Conservation (phyloP, 2,113 vertebrate species). For the Nesoenas mayeri region DNA sequence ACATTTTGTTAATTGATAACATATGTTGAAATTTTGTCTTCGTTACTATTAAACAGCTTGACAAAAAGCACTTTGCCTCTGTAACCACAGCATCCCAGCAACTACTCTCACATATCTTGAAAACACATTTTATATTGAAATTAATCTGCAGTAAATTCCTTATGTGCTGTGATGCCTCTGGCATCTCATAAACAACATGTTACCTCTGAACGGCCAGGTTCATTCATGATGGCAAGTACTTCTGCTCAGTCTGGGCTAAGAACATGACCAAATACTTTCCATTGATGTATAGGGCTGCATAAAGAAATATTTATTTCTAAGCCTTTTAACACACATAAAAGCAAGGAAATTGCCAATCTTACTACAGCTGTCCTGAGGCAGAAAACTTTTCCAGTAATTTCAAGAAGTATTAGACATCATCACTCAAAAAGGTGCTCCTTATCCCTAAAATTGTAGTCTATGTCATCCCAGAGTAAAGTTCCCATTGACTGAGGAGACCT, state of each 20-base stretch:
- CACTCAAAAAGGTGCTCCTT: neutral
- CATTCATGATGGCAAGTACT: neutral
- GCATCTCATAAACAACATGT: neutral
- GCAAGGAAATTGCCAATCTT: neutral
- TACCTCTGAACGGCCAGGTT: neutral
- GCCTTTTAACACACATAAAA: neutral
- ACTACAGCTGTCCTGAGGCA: neutral
- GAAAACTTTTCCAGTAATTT: neutral
- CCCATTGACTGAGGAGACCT: neutral
- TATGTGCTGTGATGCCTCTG: neutral
- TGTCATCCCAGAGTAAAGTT: neutral
- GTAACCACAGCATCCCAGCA: conserved; percentile 6
- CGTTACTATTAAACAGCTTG: neutral
- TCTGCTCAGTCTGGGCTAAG: neutral
- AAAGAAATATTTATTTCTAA: neutral
- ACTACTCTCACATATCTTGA: neutral
- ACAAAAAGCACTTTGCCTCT: conserved; percentile 5
- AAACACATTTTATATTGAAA: neutral
- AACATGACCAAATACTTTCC: neutral
- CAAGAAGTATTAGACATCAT: neutral
- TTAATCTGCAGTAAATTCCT: neutral
- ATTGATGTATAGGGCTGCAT: neutral
- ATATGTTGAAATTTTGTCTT: conserved; percentile 38
- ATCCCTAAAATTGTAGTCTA: neutral
- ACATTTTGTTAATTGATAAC: conserved; percentile 38